Percentiles rank a stretch among this genome's conserved stretches.
Conservation (phyloP, 2,113 vertebrate genomes). For the Calidris pugnax region DNA sequence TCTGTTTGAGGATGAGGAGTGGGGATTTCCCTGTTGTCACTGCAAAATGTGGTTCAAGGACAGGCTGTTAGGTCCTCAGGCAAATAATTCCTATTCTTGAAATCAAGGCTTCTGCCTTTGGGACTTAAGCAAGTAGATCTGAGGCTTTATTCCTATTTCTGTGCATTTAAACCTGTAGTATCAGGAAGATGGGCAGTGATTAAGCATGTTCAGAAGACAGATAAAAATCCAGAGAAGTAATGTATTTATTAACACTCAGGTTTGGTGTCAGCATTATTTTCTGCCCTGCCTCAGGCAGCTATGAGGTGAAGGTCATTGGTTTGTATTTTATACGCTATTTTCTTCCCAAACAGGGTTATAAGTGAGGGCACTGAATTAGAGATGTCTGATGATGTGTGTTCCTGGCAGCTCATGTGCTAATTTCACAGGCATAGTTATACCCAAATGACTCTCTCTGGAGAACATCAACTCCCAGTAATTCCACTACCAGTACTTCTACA, state of each 20-base stretch:
- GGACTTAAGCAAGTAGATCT: neutral
- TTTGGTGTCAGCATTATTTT: neutral
- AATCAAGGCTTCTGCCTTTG: neutral
- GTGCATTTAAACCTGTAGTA: neutral
- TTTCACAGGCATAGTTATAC: neutral
- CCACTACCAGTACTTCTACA: neutral
- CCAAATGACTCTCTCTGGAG: neutral
- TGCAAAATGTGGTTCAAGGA: neutral
- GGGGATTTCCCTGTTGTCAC: neutral
- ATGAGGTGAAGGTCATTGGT: neutral
- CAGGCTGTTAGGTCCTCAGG: neutral
- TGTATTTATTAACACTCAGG: neutral
- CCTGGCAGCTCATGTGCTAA: neutral
- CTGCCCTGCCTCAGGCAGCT: neutral
- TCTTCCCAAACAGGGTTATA: neutral
- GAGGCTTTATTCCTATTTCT: neutral
- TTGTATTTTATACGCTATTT: neutral
- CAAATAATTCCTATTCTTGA: neutral
- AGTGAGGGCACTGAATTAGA: neutral
- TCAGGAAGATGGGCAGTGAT: neutral
- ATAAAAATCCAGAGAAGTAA: neutral
- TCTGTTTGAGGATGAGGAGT: neutral
- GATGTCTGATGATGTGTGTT: neutral
- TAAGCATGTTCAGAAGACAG: neutral
- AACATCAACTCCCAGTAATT: neutral